Base-by-base conservation (phyloP, 2,888 invertebrate genomes). In the Gerris lacustris region DNA sequence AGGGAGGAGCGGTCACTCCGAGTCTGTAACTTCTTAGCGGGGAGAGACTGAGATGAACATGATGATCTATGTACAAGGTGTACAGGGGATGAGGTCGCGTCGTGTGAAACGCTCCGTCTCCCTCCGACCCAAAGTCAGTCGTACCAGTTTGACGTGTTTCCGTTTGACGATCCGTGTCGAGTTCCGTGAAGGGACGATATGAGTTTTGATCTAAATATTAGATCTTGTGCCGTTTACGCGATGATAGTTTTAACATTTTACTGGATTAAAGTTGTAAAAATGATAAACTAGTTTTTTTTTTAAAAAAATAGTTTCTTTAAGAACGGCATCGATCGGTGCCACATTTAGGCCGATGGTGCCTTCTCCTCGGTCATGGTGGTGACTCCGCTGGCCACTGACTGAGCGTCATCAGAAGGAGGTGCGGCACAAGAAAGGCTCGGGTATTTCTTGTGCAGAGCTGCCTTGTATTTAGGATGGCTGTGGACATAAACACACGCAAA, bases 391-490 rank as follows among this genome's bases (percentile, higher is more conserved):
- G 85, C 87, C 67, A 86, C 86, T 5, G 89, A 89, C 66, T 83
- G 84, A 43, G 83, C 82, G 71, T 87, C 86, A 62, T 83, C 81
- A n/a, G 78, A 74, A 44, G 76, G 72, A 44, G 76, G 72, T 4
- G 83, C 80, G 73, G 87, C 86, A 79, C 90, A 90, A 17, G 87
- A 84, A 78, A 91, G 82, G 72, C 88, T 87, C 45, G 92, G 92
- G 85, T 91, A 90, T 79, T 86, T 87, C 82, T 87, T 85, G 80
- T 88, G 86, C 74, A 93, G 82, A 64, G 88, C 91, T 72, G 87
- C 87, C 75, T 89, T 85, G 81, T 90, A 91, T 80, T 89, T 90
- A 17, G 90, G 90, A 82, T 91, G 90, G 79, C 90, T 90, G 80
- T n/a, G 81, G 81, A 71, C 31, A 31, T 31, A 31, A 31, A 31